Evolutionary conservation across 2,113 vertebrate species (phyloP).

Genomic region (Isurus oxyrinchus): DNA sequence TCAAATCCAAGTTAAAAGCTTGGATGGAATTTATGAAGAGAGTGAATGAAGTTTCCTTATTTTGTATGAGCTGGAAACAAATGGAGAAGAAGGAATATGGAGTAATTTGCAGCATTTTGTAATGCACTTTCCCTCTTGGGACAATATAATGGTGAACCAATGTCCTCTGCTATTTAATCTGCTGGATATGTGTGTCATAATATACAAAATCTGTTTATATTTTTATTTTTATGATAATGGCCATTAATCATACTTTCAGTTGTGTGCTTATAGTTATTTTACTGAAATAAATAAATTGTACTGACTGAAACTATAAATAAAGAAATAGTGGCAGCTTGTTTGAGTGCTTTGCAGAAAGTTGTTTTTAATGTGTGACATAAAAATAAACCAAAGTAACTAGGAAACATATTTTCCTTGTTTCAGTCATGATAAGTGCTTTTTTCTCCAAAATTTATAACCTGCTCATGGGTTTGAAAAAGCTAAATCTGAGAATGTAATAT

Average conservation of each 20-base stretch:
- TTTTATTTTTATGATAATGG: not conserved
- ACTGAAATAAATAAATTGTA: constrained; percentile 12
- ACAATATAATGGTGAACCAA: not conserved
- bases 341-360: not conserved
- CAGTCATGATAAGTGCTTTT: not conserved
- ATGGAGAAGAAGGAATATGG: not conserved
- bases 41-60: not conserved
- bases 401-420: not conserved
- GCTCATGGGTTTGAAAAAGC: not conserved
- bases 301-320: not conserved
- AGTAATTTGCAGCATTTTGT: not conserved
- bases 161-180: not conserved
- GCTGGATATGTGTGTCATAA: not conserved
- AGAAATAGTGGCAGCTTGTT: not conserved
- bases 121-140: not conserved
- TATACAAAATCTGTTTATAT: not conserved
- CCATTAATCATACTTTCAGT: not conserved
- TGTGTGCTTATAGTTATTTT: not conserved
- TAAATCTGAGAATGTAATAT: not conserved
- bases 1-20: not conserved
- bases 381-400: constrained; percentile 11
- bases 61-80: not conserved
- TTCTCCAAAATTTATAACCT: not conserved
- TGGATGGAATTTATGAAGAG: not conserved
- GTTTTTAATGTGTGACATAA: not conserved